Percentiles rank a stretch among this genome's conserved stretches.
phyloP scores from a whole-genome alignment of 1,140 invertebrate species.

The Bombus difficillimus region DNA sequence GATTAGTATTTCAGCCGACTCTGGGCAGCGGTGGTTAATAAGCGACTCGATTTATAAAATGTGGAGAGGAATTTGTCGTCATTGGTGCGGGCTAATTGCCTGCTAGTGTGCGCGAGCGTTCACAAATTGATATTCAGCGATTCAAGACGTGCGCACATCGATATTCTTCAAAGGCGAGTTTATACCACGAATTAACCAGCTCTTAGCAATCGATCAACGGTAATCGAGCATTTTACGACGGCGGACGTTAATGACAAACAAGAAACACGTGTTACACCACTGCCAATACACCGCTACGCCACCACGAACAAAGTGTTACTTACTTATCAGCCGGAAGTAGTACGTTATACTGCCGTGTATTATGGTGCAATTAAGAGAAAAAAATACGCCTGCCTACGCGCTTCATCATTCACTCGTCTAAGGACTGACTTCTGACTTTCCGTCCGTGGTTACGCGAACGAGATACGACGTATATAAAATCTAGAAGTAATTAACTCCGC shows the following conservation, averaged over 20 bases:
- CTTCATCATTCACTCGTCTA: constrained; percentile 25
- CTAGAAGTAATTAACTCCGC: constrained; percentile 31
- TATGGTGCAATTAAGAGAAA: constrained; percentile 24
- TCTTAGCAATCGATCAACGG: constrained; percentile 16
- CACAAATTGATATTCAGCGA: constrained; percentile 36
- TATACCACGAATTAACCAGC: constrained; percentile 4
- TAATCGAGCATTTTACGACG: constrained; percentile 27
- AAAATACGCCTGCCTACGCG: constrained; percentile 17
- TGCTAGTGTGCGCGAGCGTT: background rate
- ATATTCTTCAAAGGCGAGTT: constrained; percentile 20
- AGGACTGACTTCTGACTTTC: constrained; percentile 32
- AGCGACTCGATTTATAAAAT: background rate
- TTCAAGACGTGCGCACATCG: constrained; percentile 5
- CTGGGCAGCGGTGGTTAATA: background rate
- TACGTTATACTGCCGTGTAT: background rate
- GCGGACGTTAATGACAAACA: constrained; percentile 30
- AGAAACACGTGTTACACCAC: background rate
- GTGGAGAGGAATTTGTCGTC: background rate
- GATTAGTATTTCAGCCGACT: background rate
- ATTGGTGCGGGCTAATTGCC: constrained; percentile 8
- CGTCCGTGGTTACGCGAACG: constrained; percentile 15
- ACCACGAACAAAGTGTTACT: background rate
- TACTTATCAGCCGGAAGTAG: constrained; percentile 29
- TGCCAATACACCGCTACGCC: background rate
- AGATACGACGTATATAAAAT: constrained; percentile 10